Conservation (phyloP, 1,140 invertebrate species). For the Triops cancriformis region DNA sequence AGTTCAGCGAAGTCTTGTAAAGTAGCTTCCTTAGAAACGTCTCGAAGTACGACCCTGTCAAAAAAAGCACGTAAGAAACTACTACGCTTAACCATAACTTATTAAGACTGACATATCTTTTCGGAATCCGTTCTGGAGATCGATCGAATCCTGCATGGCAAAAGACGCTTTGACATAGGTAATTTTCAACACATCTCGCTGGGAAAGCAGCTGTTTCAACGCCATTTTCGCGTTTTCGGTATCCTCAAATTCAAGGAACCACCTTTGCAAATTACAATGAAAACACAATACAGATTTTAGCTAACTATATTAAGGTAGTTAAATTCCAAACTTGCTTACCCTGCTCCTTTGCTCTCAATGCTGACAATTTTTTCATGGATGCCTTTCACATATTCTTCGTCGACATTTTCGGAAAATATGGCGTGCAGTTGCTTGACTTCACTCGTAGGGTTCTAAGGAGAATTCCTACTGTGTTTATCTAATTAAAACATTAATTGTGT, state of each 20-base stretch:
- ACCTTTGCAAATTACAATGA: too few species aligned
- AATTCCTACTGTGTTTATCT: background rate
- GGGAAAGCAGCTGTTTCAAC: background rate
- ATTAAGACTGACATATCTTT: background rate
- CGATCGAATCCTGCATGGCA: background rate
- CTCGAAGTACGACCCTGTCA: slow-evolving; percentile 2
- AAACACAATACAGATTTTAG: background rate
- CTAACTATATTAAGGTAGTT: background rate
- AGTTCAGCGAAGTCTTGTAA: background rate
- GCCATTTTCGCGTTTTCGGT: background rate
- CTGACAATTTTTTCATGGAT: background rate
- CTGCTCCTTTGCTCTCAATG: background rate
- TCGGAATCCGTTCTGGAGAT: background rate
- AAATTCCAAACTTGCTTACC: background rate
- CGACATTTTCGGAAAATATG: background rate
- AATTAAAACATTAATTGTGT: background rate
- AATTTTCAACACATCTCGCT: background rate
- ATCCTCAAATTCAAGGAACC: background rate
- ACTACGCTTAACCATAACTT: background rate
- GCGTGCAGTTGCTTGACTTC: background rate
- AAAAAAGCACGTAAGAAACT: background rate
- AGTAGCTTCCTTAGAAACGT: background rate
- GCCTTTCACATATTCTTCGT: background rate
- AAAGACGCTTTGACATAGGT: background rate
- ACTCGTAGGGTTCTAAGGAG: background rate